phyloP scores from a whole-genome alignment of 2,113 vertebrate genomes.

The Trematocara zebra region DNA sequence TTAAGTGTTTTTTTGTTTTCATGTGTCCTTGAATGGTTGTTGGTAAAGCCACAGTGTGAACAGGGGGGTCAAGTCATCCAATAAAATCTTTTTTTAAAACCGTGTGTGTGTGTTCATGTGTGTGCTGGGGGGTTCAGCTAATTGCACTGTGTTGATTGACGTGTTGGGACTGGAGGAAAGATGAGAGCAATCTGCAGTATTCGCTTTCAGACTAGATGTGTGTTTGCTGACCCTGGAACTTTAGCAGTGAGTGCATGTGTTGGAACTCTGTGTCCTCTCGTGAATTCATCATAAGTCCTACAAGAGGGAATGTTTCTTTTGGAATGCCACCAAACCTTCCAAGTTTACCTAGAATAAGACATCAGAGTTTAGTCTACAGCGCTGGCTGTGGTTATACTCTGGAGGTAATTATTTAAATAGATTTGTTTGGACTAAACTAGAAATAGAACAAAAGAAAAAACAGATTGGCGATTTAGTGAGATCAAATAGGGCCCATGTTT shows the following conservation, averaged over 20 bases:
- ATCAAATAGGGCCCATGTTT: background rate
- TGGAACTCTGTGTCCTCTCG: background rate
- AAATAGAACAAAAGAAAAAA: background rate
- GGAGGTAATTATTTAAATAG: background rate
- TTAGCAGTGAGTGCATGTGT: constrained; percentile 28
- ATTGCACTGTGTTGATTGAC: constrained; percentile 54
- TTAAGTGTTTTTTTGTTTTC: background rate
- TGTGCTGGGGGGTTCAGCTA: constrained; percentile 12
- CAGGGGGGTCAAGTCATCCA: background rate
- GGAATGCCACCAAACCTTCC: background rate
- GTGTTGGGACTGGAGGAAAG: constrained; percentile 48
- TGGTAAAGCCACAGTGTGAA: background rate
- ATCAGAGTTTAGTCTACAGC: constrained; percentile 22
- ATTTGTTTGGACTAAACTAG: background rate
- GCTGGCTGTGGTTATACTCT: background rate
- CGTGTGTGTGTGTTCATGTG: background rate
- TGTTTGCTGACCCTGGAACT: constrained; percentile 14
- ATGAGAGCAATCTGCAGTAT: constrained; percentile 41
- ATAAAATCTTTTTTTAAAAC: background rate
- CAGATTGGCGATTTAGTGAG: background rate
- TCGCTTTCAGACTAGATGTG: constrained; percentile 40
- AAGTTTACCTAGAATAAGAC: background rate
- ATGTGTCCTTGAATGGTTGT: background rate
- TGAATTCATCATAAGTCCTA: constrained; percentile 34
- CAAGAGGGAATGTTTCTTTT: background rate